A percentile compares a stretch with the other conserved stretches of the same genome.
Conservation (phyloP, 2,888 invertebrate genomes). For the Pachymerium ferrugineum region DNA sequence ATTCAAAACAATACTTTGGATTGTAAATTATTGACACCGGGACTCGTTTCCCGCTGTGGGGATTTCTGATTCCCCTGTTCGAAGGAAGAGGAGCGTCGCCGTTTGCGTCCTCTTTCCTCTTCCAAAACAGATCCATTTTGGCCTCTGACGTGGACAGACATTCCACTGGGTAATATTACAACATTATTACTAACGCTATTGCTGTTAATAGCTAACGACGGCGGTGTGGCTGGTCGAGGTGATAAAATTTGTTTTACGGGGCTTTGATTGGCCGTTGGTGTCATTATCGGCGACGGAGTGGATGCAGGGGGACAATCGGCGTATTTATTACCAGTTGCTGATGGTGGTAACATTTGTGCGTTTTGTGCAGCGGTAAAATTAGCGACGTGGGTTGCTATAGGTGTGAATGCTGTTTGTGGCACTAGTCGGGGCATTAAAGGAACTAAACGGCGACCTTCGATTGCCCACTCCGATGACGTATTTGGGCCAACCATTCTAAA, state of each 20-base stretch:
- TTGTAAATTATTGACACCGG: not conserved
- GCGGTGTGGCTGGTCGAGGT: conserved; percentile 10
- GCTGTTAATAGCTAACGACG: conserved; percentile 19
- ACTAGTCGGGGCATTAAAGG: conserved; percentile 77
- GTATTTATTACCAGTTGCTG: conserved; percentile 21
- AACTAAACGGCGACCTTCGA: conserved; percentile 76
- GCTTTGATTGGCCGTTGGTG: not conserved
- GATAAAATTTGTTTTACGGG: not conserved
- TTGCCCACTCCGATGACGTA: conserved; percentile 67
- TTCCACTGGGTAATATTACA: conserved; percentile 27
- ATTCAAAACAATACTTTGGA: not conserved
- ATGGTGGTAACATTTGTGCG: conserved; percentile 52
- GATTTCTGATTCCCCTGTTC: not conserved
- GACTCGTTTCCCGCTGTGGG: not conserved
- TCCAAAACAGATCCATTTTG: not conserved
- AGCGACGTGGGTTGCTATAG: conserved; percentile 74
- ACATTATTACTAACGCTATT: not conserved
- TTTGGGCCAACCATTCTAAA: conserved; percentile 53
- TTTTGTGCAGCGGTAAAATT: conserved; percentile 61
- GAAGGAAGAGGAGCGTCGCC: not conserved
- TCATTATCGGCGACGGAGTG: not conserved
- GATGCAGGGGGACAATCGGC: not conserved
- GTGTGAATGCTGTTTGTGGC: conserved; percentile 76
- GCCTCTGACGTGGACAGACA: conserved; percentile 14
- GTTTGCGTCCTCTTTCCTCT: conserved; percentile 24